These are phyloP conservation scores for Plutomurus gul DNA, from an alignment of 1,140 invertebrate species.

Conservation along the genomic window DNA sequence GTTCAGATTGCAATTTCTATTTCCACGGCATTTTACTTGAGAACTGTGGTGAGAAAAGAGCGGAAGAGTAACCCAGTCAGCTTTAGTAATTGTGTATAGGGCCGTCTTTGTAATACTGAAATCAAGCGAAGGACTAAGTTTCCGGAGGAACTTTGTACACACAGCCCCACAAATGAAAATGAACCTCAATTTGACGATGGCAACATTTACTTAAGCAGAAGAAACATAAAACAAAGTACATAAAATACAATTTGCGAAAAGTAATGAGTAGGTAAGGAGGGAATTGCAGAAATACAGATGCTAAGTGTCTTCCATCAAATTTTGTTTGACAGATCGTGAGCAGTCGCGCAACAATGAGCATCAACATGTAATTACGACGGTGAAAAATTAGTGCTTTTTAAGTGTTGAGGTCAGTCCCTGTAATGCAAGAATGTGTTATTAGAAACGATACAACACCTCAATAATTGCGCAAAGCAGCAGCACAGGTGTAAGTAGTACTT, in stretches of 20 bases:
- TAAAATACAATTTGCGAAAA: not conserved
- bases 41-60: not conserved
- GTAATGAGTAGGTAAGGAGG: not conserved
- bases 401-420: conserved; percentile 15
- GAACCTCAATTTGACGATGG: not conserved
- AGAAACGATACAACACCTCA: conserved; percentile 14
- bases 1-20: not conserved
- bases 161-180: too few relatives aligned
- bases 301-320: conserved; percentile 4
- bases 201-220: not conserved
- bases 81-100: too few relatives aligned
- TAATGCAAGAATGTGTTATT: not conserved
- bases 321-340: conserved; percentile 23
- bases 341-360: conserved; percentile 3
- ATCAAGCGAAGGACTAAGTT: not conserved
- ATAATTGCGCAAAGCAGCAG: not conserved
- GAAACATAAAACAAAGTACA: not conserved
- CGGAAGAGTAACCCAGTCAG: not conserved
- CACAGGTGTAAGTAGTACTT: not conserved
- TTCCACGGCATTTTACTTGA: conserved; percentile 1
- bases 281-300: conserved; percentile 19
- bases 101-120: too few relatives aligned
- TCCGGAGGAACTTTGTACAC: not conserved
- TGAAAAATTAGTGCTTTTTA: conserved; percentile 13
- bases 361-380: conserved; percentile 19